A percentile compares a stretch with the other conserved stretches of the same genome.
Evolutionary conservation across 2,113 vertebrate genomes (phyloP).

Genomic region (Tupaia tana): DNA sequence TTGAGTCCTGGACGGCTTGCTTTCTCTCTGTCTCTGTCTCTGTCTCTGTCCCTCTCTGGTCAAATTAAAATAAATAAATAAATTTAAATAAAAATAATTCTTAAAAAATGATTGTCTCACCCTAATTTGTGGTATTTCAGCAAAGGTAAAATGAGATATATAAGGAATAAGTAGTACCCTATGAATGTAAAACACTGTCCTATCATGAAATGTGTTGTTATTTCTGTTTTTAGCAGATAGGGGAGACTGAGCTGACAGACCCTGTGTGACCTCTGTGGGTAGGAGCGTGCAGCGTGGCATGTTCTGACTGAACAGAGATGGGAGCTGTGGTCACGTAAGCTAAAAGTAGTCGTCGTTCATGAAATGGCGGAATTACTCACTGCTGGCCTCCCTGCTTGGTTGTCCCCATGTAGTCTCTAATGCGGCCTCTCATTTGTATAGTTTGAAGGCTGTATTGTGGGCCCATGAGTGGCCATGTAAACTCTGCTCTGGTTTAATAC

Average conservation of each 20-base stretch:
- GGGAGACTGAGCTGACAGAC: neutral
- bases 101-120: neutral
- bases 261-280: neutral
- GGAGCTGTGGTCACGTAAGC: neutral
- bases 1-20: no score
- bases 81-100: no score
- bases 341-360: neutral
- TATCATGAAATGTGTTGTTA: neutral
- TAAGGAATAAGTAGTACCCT: neutral
- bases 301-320: neutral
- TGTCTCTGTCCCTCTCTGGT: no score
- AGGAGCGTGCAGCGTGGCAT: neutral
- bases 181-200: neutral
- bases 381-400: neutral
- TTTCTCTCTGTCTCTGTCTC: no score
- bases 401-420: neutral
- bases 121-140: neutral
- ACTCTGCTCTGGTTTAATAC: constrained; percentile 62
- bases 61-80: no score
- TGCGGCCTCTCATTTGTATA: neutral
- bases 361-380: neutral
- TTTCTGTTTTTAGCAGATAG: neutral
- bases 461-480: constrained; percentile 53
- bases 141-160: constrained; percentile 22
- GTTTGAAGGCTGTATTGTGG: neutral